Evolutionary conservation across 2,797 vertebrate genomes (phyloP), one percentile per base, ranked within the genome.

Genomic region (Menidia menidia): DNA sequence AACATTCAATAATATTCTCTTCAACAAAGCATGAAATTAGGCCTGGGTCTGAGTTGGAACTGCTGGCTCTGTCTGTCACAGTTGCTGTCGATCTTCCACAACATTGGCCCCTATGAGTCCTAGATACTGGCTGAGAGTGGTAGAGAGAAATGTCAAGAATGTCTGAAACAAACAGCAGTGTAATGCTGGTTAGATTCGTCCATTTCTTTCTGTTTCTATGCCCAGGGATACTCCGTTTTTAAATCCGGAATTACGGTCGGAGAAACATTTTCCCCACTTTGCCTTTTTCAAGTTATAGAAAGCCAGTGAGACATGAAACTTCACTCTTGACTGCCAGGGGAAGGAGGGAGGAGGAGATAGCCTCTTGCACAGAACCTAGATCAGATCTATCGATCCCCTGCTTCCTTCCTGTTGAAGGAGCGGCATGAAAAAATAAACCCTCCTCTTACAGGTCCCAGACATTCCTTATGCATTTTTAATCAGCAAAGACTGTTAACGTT

Each of bases 401-500:
- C 89, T 90, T 93, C 89, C 92, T 93, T 93, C 92, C 92, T 92
- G 92, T 87, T 92, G 80, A 84, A 89, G 84, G 91, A 76, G 87
- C 88, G 88, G 82, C 91, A 91, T 87, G 88, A 91, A 86, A 91
- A 93, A 91, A 88, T 79, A 87, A 87, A 81, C 80, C 89, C 82
- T 87, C 85, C 84, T 88, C 85, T 90, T 89, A 85, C 75, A 63
- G 84, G 80, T 83, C 87, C 89, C 90, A 92, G 91, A 92, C 91
- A 82, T 86, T 89, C 82, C 92, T 92, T 88, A 92, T 92, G 88
- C 89, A 92, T 92, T 91, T 92, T 92, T 92, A 92, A 92, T 92
- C 87, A 88, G 83, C 42, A 71, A 70, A 83, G 87, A 90, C 90
- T 89, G 88, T 92, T 91, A 88, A 91, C 91, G 91, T 73, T 83